Conservation (phyloP, 2,113 vertebrate genomes). For the Oncorhynchus mykiss region DNA sequence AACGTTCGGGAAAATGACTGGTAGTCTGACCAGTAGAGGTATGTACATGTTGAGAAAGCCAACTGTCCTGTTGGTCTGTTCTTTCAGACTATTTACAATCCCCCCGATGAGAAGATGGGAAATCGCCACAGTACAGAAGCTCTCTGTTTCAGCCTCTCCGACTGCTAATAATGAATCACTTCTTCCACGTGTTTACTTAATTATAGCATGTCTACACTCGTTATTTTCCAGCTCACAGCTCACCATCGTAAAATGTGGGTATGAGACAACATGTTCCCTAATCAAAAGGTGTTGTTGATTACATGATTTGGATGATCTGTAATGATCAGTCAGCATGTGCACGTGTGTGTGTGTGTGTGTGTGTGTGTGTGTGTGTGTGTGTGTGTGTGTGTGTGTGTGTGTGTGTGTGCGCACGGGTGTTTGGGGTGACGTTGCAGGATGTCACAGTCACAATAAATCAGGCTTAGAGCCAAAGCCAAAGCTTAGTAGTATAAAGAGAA, state of each 20-base stretch:
- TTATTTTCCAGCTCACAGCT: slow-evolving; percentile 57
- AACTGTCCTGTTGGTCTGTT: background rate
- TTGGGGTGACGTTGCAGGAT: background rate
- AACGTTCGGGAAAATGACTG: too few species aligned
- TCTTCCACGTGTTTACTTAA: slow-evolving; percentile 64
- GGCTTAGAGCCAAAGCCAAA: background rate
- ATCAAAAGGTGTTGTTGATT: background rate
- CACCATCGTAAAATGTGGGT: slow-evolving; percentile 53
- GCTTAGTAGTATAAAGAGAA: background rate
- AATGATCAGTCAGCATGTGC: background rate
- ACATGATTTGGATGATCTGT: background rate
- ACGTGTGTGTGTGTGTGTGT: background rate
- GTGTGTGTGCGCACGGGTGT: too few species aligned
- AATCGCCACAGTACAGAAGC: too few species aligned
- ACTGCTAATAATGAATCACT: slow-evolving; percentile 63
- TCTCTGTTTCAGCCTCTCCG: slow-evolving; percentile 28
- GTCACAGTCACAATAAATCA: background rate
- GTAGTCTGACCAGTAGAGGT: too few species aligned
- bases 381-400: too few species aligned
- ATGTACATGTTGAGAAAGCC: background rate
- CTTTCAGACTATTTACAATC: slow-evolving; percentile 24
- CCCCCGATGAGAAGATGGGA: slow-evolving; percentile 31
- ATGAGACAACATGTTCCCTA: slow-evolving; percentile 16
- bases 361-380: background rate
- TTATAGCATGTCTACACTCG: slow-evolving; percentile 65